phyloP scores from a whole-genome alignment of 2,888 invertebrate species.

The Urechis unicinctus region DNA sequence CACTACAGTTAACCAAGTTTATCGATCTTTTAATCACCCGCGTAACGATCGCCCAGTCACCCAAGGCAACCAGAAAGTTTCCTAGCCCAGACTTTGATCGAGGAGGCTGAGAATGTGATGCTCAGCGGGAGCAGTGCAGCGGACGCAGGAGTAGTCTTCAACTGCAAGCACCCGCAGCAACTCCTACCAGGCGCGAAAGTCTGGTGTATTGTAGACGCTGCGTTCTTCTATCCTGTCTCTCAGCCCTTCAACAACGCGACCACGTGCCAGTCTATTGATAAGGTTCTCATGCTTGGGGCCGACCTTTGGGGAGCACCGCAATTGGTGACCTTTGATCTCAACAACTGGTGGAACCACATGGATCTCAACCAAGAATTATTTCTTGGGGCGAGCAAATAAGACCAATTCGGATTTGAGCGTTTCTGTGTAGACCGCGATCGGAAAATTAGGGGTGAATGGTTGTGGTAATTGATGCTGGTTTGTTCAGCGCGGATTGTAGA shows the following conservation, averaged over 20 bases:
- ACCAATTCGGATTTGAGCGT: constrained; percentile 7
- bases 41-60: too few species aligned
- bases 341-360: constrained; percentile 5
- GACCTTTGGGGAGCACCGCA: constrained; percentile 4
- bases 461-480: neutral
- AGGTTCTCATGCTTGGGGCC: constrained; percentile 1
- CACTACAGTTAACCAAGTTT: too few species aligned
- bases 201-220: constrained; percentile 8
- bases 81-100: too few species aligned
- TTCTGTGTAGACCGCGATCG: constrained; percentile 1
- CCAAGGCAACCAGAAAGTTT: too few species aligned
- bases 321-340: neutral
- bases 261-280: constrained; percentile 4
- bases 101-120: neutral
- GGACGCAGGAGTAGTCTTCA: constrained; percentile 9
- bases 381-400: neutral
- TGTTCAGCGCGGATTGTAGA: constrained; percentile 7
- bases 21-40: too few species aligned
- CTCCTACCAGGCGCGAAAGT: neutral
- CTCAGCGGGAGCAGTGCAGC: constrained; percentile 11
- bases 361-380: neutral
- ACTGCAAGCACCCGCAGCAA: constrained; percentile 3
- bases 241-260: neutral
- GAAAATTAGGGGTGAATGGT: neutral
- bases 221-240: constrained; percentile 8